Conservation (phyloP, 2,797 vertebrate species). For the Sparidentex hasta region DNA sequence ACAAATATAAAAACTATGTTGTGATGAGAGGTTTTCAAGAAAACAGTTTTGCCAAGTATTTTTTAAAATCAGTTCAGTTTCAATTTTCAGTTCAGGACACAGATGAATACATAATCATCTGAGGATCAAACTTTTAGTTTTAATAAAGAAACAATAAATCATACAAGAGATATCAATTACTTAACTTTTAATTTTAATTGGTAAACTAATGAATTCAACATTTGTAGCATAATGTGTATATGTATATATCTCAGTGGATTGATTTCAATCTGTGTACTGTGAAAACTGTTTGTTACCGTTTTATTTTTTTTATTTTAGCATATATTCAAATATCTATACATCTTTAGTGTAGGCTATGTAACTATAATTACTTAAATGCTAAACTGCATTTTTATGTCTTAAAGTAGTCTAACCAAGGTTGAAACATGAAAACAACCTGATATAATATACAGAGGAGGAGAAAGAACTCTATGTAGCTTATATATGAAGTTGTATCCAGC, state of each 20-base stretch:
- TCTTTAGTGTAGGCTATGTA: no score
- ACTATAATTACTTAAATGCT: no score
- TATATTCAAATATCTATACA: no score
- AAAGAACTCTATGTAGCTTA: background rate
- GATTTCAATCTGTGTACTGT: no score
- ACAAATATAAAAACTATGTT: background rate
- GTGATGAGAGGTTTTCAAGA: background rate
- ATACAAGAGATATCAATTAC: no score
- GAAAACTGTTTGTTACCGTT: no score
- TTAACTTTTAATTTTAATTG: background rate
- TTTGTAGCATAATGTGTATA: no score
- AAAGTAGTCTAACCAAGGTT: background rate
- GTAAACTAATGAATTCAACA: background rate
- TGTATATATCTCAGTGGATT: no score
- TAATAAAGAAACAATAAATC: background rate
- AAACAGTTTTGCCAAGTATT: no score
- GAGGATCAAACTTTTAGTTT: background rate
- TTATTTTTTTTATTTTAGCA: no score
- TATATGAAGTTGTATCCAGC: background rate
- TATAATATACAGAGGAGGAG: background rate
- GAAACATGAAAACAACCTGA: background rate
- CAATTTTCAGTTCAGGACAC: background rate
- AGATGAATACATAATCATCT: background rate
- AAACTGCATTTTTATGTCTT: background rate
- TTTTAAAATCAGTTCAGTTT: background rate